Percentiles rank a stretch among this genome's conserved stretches.
Evolutionary conservation across 2,888 invertebrate genomes (phyloP).

Genomic region (Hirtodrosophila confusa): DNA sequence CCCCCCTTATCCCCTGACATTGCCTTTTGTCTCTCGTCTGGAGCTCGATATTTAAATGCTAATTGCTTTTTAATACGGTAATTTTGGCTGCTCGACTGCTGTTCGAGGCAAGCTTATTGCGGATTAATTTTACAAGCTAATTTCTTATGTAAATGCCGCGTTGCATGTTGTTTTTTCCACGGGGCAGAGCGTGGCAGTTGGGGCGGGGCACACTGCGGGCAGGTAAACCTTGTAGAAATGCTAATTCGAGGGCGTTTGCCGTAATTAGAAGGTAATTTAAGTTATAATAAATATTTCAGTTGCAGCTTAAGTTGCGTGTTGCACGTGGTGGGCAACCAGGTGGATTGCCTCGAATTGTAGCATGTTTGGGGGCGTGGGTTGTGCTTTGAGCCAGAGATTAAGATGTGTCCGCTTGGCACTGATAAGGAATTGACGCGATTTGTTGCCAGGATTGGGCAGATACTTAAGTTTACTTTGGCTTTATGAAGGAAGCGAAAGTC

Average conservation of each 20-base stretch:
- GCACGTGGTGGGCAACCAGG: constrained; percentile 6
- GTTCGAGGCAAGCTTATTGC: constrained; percentile 76
- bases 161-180: constrained; percentile 62
- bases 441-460: constrained; percentile 10
- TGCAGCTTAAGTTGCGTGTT: constrained; percentile 49
- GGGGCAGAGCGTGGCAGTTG: constrained; percentile 10
- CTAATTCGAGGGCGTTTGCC: constrained; percentile 71
- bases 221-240: constrained; percentile 69
- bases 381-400: constrained; percentile 11
- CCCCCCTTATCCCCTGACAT: neutral
- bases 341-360: constrained; percentile 12
- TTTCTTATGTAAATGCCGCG: constrained; percentile 81
- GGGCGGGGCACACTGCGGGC: constrained; percentile 11
- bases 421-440: constrained; percentile 20
- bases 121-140: constrained; percentile 83
- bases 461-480: neutral
- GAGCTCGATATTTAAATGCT: constrained; percentile 73
- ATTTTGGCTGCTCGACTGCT: constrained; percentile 63
- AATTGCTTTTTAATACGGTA: constrained; percentile 83
- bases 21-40: constrained; percentile 46
- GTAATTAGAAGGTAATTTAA: constrained; percentile 82
- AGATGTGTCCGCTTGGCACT: neutral
- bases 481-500: too few relatives aligned
- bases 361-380: constrained; percentile 17
- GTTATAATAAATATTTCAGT: constrained; percentile 78